Evolutionary conservation across 64 coral and sea anemone genomes (phyloP).

Genomic region (Pocillopora damicornis): DNA sequence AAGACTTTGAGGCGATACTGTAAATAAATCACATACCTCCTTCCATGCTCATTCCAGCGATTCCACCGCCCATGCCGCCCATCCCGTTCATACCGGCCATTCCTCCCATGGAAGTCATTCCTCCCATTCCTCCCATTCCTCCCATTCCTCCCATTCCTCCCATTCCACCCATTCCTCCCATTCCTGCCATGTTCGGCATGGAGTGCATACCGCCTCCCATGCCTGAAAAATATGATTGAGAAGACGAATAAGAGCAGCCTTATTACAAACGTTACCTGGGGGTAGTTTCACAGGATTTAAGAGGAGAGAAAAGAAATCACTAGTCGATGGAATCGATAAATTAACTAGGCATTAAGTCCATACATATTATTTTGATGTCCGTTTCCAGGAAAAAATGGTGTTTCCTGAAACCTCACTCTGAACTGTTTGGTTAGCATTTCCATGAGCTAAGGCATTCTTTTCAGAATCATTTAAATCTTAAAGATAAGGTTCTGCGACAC

Average conservation of each 20-base stretch:
- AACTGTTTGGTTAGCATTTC: too few relatives aligned
- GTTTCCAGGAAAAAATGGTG: too few relatives aligned
- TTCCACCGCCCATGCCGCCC: constrained; percentile 37
- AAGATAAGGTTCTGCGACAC: too few relatives aligned
- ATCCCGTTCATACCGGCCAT: constrained; percentile 10
- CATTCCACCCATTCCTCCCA: constrained; percentile 12
- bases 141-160: background rate
- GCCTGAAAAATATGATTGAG: background rate
- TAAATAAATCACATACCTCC: constrained; percentile 1
- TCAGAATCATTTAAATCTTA: too few relatives aligned
- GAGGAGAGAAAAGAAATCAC: background rate
- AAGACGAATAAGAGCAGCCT: too few relatives aligned
- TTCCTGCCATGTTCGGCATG: constrained; percentile 18
- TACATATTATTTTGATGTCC: too few relatives aligned
- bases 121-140: background rate
- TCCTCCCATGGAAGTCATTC: background rate
- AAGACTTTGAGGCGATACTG: too few relatives aligned
- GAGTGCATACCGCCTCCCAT: constrained; percentile 14
- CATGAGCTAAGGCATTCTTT: too few relatives aligned
- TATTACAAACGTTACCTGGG: background rate
- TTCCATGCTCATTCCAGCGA: constrained; percentile 41
- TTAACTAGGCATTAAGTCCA: too few relatives aligned
- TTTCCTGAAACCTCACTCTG: too few relatives aligned
- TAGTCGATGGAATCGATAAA: too few relatives aligned
- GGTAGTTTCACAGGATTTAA: too few relatives aligned